Base-by-base conservation (phyloP, 2,113 vertebrate genomes). In the Enhydra lutris region DNA sequence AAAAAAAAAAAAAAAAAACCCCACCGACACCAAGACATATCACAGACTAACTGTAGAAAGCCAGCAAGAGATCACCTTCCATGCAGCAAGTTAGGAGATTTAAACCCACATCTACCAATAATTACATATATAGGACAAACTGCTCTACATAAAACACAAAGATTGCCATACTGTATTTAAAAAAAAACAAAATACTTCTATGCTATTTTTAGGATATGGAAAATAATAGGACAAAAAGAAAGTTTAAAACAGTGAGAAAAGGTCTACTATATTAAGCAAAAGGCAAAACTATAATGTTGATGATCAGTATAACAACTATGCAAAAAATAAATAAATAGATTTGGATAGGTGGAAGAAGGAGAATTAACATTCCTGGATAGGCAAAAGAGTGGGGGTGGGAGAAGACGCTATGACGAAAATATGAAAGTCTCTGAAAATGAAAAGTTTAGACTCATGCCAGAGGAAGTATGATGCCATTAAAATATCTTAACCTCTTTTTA, bases 271-370 rank as follows among this genome's bases (percentile, higher is more conserved):
- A 39, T 11, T 65, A 93, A 84, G 84, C 7, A 61, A 63, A 93
- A 93, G 7, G 50, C 17, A 94, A 85, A 97, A 96, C 59, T 50
- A 0, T 45, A 82, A 67, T 69, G 92, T 0, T 93, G 23, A 94
- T 21, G 71, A 69, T 65, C 26, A 52, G 9, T 86, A 80, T 34
- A 88, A 0, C 50, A 89, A 61, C 17, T 50, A 94, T 31, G 23
- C 50, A 86, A 85, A 94, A 96, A 91, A 94, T n/a, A 94, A 84
- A 7, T 31, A 67, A 50, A 26, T 50, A 91, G 57, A 96, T 92
- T 79, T 83, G 14, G 39, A 74, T 7, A 91, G 39, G 36, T 69
- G 4, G 26, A 91, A 92, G 23, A 31, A 6, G 18, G 11, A 92
- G 13, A 92, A 20, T 47, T 47, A 67, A 94, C 50, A 91, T 55